Evolutionary conservation across 2,113 vertebrate species (phyloP).

Genomic region (Dascyllus trimaculatus): DNA sequence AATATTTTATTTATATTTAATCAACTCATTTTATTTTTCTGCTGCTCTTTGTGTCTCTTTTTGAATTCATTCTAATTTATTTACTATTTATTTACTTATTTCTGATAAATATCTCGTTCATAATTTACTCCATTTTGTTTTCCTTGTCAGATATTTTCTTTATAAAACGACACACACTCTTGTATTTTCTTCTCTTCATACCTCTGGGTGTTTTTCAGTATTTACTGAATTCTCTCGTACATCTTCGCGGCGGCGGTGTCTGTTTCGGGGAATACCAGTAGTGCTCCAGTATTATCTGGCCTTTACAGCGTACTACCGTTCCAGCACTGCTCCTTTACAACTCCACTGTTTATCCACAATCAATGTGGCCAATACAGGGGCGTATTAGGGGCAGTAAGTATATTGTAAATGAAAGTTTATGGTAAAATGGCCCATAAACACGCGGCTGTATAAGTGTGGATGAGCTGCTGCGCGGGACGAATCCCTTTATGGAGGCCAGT

Average conservation of each 20-base stretch:
- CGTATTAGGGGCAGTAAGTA: constrained; percentile 81
- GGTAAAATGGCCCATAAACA: constrained; percentile 87
- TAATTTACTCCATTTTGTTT: background rate
- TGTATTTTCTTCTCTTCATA: no score
- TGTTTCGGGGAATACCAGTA: constrained; percentile 59
- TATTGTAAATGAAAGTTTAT: constrained; percentile 86
- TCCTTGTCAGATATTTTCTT: no score
- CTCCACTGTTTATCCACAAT: constrained; percentile 82
- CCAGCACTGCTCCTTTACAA: constrained; percentile 75
- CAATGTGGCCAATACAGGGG: constrained; percentile 65
- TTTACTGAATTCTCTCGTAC: no score
- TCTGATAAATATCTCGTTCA: no score
- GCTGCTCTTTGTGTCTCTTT: no score
- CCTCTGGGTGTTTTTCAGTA: no score
- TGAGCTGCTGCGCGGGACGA: constrained; percentile 23
- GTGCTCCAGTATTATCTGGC: constrained; percentile 58
- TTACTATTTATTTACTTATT: no score
- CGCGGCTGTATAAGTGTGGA: constrained; percentile 68
- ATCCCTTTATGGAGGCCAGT: constrained; percentile 46
- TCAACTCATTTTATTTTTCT: no score
- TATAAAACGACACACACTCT: background rate
- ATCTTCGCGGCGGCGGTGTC: no score
- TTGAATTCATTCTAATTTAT: no score
- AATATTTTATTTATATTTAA: no score
- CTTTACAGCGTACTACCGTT: constrained; percentile 73